Percentiles rank a stretch among this genome's conserved stretches.
Conservation (phyloP, 1,140 invertebrate genomes). For the Leptopilina clavipes region DNA sequence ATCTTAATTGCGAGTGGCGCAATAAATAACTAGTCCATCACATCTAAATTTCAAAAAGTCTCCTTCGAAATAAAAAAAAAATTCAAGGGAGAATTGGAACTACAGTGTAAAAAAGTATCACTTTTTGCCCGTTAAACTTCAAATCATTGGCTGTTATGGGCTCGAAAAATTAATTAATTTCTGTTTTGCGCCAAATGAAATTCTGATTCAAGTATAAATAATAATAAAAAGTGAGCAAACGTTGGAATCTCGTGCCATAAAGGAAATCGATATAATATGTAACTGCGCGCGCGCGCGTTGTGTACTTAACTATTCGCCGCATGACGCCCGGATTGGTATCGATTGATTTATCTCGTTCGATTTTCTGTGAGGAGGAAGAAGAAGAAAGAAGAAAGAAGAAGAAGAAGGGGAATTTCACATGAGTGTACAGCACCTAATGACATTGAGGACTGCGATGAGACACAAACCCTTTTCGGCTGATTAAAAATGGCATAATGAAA, state of each 20-base stretch:
- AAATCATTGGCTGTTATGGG: neutral
- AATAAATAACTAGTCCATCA: conserved; percentile 26
- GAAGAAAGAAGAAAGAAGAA: conserved; percentile 13
- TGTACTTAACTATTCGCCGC: conserved; percentile 43
- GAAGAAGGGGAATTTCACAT: neutral
- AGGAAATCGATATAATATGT: conserved; percentile 27
- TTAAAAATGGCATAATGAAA: conserved; percentile 72
- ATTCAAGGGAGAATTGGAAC: too few species aligned
- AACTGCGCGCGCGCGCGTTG: neutral
- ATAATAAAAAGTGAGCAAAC: neutral
- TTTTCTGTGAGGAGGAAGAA: conserved; percentile 43
- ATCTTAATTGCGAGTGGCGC: conserved; percentile 60
- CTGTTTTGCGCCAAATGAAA: conserved; percentile 26
- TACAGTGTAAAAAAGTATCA: neutral
- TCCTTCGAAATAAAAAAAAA: neutral
- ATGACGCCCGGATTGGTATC: conserved; percentile 65
- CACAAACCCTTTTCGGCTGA: conserved; percentile 49
- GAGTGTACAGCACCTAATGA: conserved; percentile 51
- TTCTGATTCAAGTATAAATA: neutral
- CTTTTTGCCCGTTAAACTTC: too few species aligned
- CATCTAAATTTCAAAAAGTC: conserved; percentile 2
- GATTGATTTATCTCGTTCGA: conserved; percentile 68
- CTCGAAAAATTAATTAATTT: conserved; percentile 29
- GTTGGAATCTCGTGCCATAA: conserved; percentile 29
- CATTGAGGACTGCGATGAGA: conserved; percentile 37